Conservation (phyloP, 2,888 invertebrate species). For the Dasypogon diadema region DNA sequence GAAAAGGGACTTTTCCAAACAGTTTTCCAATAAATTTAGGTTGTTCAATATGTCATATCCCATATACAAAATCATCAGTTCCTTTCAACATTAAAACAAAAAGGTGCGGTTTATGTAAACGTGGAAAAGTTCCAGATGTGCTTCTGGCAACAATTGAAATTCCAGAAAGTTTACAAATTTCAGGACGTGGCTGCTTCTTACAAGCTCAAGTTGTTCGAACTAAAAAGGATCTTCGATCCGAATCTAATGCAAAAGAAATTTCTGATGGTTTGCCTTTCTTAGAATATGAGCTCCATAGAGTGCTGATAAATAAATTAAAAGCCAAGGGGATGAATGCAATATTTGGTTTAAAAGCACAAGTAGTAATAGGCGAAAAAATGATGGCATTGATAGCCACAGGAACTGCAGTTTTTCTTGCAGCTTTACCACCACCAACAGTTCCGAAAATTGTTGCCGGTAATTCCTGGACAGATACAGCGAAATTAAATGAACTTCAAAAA, state of each 20-base stretch:
- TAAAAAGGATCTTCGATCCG: conserved; percentile 83
- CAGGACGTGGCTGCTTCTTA: conserved; percentile 75
- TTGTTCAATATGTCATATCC: conserved; percentile 79
- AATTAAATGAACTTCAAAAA: conserved; percentile 77
- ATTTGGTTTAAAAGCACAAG: conserved; percentile 85
- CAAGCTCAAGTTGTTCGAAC: conserved; percentile 82
- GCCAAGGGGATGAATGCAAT: conserved; percentile 96
- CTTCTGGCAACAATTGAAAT: conserved; percentile 90
- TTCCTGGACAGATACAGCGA: conserved; percentile 75
- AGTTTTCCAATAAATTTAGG: conserved; percentile 57
- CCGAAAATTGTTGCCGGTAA: conserved; percentile 79
- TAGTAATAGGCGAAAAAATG: conserved; percentile 88
- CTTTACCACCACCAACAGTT: conserved; percentile 81
- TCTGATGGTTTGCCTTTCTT: conserved; percentile 95
- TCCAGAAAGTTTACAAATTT: conserved; percentile 79
- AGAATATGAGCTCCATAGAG: conserved; percentile 94
- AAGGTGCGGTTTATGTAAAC: conserved; percentile 79
- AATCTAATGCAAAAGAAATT: conserved; percentile 91
- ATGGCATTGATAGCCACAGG: conserved; percentile 91
- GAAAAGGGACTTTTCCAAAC: conserved; percentile 7
- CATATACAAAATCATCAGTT: conserved; percentile 80
- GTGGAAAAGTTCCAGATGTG: conserved; percentile 90
- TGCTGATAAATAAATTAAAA: conserved; percentile 89
- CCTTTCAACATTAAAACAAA: conserved; percentile 81
- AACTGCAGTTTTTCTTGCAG: conserved; percentile 83